Evolutionary conservation across 2,888 invertebrate species (phyloP).

Genomic region (Balanococcus diminutus): DNA sequence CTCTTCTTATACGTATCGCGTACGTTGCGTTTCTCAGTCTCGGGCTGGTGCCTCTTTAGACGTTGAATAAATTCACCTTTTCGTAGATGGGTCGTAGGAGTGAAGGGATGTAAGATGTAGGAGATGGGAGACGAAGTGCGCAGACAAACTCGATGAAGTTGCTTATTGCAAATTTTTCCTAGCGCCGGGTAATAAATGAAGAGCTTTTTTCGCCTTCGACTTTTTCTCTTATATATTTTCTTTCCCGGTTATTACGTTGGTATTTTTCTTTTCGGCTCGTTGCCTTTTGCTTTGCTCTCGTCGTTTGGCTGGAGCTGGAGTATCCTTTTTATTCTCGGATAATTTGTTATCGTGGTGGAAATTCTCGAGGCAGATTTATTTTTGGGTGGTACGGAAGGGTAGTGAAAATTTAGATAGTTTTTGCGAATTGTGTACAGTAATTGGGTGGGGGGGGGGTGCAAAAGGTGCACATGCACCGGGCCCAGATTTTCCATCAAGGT

Average conservation of each 20-base stretch:
- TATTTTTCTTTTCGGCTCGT: neutral
- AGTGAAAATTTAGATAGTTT: too few relatives aligned
- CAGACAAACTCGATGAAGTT: slow-evolving; percentile 3
- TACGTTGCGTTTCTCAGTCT: neutral
- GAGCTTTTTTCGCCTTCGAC: slow-evolving; percentile 17
- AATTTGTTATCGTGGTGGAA: neutral
- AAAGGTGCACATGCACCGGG: too few relatives aligned
- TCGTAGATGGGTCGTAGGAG: too few relatives aligned
- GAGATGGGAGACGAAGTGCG: neutral
- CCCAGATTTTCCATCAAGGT: too few relatives aligned
- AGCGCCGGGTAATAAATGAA: slow-evolving; percentile 5
- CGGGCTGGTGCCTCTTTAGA: neutral
- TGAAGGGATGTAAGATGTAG: neutral
- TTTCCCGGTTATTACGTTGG: neutral
- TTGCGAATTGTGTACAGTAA: too few relatives aligned
- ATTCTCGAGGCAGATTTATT: too few relatives aligned
- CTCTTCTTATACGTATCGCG: neutral
- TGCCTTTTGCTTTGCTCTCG: neutral
- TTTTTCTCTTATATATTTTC: neutral
- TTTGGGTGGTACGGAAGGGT: too few relatives aligned
- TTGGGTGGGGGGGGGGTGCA: too few relatives aligned
- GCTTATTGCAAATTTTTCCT: slow-evolving; percentile 7
- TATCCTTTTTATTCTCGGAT: neutral
- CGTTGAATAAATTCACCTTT: neutral
- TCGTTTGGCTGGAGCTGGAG: neutral